Conservation (phyloP, 2,797 vertebrate species). For the Mus spretus region DNA sequence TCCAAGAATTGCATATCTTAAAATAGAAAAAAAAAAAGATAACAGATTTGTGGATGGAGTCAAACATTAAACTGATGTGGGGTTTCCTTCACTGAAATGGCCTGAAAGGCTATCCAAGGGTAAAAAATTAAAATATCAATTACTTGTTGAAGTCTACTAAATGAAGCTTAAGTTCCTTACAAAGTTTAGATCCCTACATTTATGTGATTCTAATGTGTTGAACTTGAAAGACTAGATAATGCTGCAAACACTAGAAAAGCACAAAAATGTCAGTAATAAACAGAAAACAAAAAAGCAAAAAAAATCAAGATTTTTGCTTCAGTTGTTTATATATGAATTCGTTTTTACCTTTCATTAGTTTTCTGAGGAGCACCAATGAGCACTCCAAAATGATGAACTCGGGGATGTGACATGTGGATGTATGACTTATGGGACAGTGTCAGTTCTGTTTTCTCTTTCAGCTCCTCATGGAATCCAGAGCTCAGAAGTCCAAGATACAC, state of each 20-base stretch:
- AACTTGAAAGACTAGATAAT: neutral
- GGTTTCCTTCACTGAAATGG: neutral
- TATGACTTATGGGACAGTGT: neutral
- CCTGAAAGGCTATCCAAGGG: neutral
- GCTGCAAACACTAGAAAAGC: neutral
- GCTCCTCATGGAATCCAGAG: neutral
- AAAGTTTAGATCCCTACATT: neutral
- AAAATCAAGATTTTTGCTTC: neutral
- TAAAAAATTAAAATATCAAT: neutral
- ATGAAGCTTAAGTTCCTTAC: neutral
- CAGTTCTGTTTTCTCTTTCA: neutral
- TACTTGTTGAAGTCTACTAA: neutral
- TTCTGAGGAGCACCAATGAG: neutral
- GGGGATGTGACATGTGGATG: too few relatives aligned
- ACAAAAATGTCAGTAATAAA: slow-evolving; percentile 16
- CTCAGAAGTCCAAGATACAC: neutral
- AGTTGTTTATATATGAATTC: neutral
- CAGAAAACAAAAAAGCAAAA: neutral
- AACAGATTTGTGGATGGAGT: neutral
- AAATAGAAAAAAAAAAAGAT: neutral
- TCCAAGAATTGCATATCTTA: slow-evolving; percentile 13
- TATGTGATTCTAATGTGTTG: neutral
- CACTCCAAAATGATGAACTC: neutral
- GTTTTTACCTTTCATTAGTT: neutral
- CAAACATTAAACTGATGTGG: neutral